Base-by-base conservation (phyloP, 2,113 vertebrate genomes). In the Ochotona curzoniae region DNA sequence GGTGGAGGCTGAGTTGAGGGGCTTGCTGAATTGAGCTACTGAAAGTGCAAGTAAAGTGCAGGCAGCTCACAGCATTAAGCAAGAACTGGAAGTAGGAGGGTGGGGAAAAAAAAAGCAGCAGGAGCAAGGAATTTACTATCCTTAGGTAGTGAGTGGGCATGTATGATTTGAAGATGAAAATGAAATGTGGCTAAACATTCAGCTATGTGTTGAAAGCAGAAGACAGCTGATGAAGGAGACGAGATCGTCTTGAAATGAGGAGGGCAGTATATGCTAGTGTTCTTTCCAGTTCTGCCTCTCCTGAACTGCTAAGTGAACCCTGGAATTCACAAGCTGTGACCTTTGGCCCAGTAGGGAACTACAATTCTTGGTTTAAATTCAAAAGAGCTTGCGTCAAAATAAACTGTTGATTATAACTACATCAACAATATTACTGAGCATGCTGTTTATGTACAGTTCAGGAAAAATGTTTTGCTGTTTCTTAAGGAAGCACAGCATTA, bases 341-440 rank as follows among this genome's bases (percentile, higher is more conserved):
- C 38, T 11, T 0, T 17, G 25, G 71, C 26, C 9, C 25, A 13
- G 26, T 2, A 10, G 0, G 0, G 11, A 30, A 47, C 51, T 13
- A 20, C 57, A 47, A 17, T 57, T 64, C 25, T 5, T 60, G 32
- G 26, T 69, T 32, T 32, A 12, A 49, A 60, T 60, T 44, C n/a
- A 64, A 67, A 70, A n/a, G 15, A 47, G 25, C n/a, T 26, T 44
- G 60, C 25, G 32, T 89, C 21, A 25, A 10, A 75, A 90, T 6
- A 57, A 57, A 57, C 18, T 17, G 18, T 57, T 17, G 54, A 18
- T 18, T 57, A 57, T 57, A 57, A 18, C 15, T 35, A 79, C 38
- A 51, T 25, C 17, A 61, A 20, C 10, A 44, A 54, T 25, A 9
- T 8, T 8, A 66, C 30, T 60, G 61, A 86, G 23, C 21, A 49